Base-by-base conservation (phyloP, 2,113 vertebrate genomes). In the Tenebrosternarchus preto region DNA sequence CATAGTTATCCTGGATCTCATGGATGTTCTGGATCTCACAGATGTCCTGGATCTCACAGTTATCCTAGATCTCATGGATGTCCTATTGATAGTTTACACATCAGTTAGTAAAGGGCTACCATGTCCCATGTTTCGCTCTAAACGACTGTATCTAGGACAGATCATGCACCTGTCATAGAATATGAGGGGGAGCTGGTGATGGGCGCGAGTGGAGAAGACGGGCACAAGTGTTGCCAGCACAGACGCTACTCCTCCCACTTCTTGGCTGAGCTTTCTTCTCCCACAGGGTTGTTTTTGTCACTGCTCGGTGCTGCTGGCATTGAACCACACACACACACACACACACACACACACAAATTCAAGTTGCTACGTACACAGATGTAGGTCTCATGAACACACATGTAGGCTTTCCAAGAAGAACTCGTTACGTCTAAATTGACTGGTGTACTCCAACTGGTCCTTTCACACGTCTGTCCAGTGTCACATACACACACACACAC, bases 181-280 rank as follows among this genome's bases (percentile, higher is more conserved):
- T 31, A 39, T 33, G 19, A 19, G 46, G 56, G 31, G 22, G 56
- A 53, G 27, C 20, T 31, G 31, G 61, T 80, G 36, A 67, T 16
- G 4, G 22, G 24, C 16, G 59, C 31, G 43, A 25, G 50, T 61
- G 6, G 33, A 66, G 71, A 67, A 63, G 70, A 19, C 22, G 20
- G 11, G n/a, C 43, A 43, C 27, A 4, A 33, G 60, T 5, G 12
- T 73, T 17, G 60, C 60, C 84, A 86, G 82, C 82, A 83, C 84
- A 86, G 84, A 86, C 53, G 78, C 39, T 75, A 64, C 43, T 78
- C 75, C 82, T 79, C 84, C 84, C 78, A 86, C 84, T 73, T 61
- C 36, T 68, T 80, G 73, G 74, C 73, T 67, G 59, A 55, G 66
- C 76, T 81, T 59, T 69, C 64, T 69, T 85, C 78, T 83, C 84